Base-by-base conservation (phyloP, 2,797 vertebrate genomes). In the Novumbra hubbsi region DNA sequence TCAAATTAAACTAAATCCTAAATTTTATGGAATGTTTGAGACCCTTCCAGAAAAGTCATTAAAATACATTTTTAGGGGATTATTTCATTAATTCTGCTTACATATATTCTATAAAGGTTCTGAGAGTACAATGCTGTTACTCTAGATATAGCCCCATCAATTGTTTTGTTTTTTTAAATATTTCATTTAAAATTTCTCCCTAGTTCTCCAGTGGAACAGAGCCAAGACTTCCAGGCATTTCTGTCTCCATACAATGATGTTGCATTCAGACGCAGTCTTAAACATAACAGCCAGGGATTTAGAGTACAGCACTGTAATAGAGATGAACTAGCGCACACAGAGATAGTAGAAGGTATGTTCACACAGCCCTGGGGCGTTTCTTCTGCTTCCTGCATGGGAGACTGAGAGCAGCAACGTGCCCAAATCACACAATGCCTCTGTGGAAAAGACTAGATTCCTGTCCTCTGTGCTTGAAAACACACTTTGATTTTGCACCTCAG, bases 151-250 rank as follows among this genome's bases (percentile, higher is more conserved):
- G 41, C 9, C 41, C 41, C 41, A 4, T 45, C 11, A 45, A 45
- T 45, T 45, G 41, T 38, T 38, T 38, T 8, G 8, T 38, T 38
- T 8, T 8, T 66, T 8, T 3, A 3, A 38, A 38, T 38, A 38
- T 38, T 38, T 38, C 8, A 38, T 38, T 38, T 38, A 38, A 8
- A 38, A 3, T 3, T 45, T 45, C 3, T n/a, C n/a, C n/a, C n/a
- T 76, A 80, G 80, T 77, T 77, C 89, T 85, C 85, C 82, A 86
- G 86, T 92, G 92, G 92, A 86, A 82, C 81, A 79, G 81, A 80
- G 90, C 90, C 88, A 92, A 91, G 84, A 88, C 90, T 88, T 80
- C 79, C 78, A 89, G 92, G 91, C 90, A 82, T 90, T 81, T 81
- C 84, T 84, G 85, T 86, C 79, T 86, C 83, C 87, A 87, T 78